These are phyloP conservation scores for Trigoniulus corallinus DNA, from an alignment of 1,140 invertebrate species.

Conservation along the genomic window DNA sequence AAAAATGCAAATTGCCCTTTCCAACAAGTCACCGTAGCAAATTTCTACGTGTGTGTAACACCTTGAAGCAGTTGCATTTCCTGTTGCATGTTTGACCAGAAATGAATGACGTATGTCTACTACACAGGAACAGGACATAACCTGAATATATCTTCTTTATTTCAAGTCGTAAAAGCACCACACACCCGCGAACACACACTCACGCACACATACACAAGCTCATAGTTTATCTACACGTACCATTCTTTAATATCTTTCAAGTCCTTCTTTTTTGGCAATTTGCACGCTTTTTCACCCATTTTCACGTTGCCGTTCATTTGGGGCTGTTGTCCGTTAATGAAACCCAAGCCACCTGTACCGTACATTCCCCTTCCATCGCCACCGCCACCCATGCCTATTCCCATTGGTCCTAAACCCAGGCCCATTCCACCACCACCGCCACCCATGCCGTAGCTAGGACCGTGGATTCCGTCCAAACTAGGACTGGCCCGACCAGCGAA, in stretches of 20 bases:
- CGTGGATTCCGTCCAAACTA: slow-evolving; percentile 26
- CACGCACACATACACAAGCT: too few relatives aligned
- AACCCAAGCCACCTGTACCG: background rate
- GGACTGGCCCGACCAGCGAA: slow-evolving; percentile 38
- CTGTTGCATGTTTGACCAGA: too few relatives aligned
- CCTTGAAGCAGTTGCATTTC: too few relatives aligned
- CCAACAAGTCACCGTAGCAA: too few relatives aligned
- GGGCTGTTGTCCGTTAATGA: slow-evolving; percentile 11
- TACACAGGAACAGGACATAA: too few relatives aligned
- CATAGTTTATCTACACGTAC: slow-evolving; percentile 62
- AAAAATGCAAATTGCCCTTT: too few relatives aligned
- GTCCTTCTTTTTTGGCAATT: slow-evolving; percentile 50
- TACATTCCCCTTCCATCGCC: slow-evolving; percentile 30
- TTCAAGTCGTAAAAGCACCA: too few relatives aligned
- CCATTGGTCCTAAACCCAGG: slow-evolving; percentile 49
- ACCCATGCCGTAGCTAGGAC: slow-evolving; percentile 14
- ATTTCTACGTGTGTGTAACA: too few relatives aligned
- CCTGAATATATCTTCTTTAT: too few relatives aligned
- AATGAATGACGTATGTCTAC: too few relatives aligned
- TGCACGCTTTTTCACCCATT: slow-evolving; percentile 26
- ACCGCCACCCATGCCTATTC: background rate
- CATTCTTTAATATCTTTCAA: slow-evolving; percentile 82
- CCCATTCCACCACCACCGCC: slow-evolving; percentile 20
- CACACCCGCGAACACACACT: too few relatives aligned
- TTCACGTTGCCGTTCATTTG: slow-evolving; percentile 29